Percentiles rank a stretch among this genome's conserved stretches.
Evolutionary conservation across 2,797 vertebrate species (phyloP).

Genomic region (Ispidina lecontei): DNA sequence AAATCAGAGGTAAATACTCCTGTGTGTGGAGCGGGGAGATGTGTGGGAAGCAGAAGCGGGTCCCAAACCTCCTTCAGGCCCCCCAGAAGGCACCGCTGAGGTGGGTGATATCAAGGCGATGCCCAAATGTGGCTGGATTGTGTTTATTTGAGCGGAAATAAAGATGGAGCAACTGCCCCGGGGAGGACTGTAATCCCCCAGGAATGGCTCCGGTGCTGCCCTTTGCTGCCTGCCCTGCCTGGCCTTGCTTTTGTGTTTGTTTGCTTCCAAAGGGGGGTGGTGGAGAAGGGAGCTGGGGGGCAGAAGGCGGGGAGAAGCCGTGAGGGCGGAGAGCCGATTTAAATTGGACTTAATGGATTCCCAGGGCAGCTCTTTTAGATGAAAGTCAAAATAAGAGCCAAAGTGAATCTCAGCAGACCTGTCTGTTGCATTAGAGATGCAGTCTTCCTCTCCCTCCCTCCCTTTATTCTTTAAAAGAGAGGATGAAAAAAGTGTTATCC

Average conservation of each 20-base stretch:
- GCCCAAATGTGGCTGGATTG: not conserved
- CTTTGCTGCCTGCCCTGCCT: constrained; percentile 24
- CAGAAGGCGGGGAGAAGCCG: constrained; percentile 50
- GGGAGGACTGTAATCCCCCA: not conserved
- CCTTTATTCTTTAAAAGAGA: constrained; percentile 50
- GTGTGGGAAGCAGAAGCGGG: not conserved
- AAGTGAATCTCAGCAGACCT: constrained; percentile 71
- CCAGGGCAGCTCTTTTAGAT: constrained; percentile 65
- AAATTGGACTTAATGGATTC: constrained; percentile 74
- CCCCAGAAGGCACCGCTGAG: not conserved
- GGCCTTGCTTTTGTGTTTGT: constrained; percentile 56
- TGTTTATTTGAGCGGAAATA: constrained; percentile 18
- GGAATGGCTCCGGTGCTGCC: not conserved
- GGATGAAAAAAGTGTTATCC: constrained; percentile 42
- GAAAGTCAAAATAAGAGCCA: constrained; percentile 75
- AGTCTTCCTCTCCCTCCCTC: constrained; percentile 42
- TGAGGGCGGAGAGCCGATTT: constrained; percentile 61
- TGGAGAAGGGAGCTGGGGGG: not conserved
- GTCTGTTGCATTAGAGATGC: constrained; percentile 75
- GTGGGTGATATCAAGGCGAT: not conserved
- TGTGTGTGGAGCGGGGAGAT: not conserved
- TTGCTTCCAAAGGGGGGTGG: not conserved
- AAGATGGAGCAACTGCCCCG: not conserved
- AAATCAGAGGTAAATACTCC: not conserved
- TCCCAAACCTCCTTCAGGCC: rapidly evolving